A percentile compares a stretch with the other conserved stretches of the same genome.
These are phyloP conservation scores for Leptothorax acervorum DNA, from an alignment of 2,888 invertebrate species.

Conservation along the genomic window DNA sequence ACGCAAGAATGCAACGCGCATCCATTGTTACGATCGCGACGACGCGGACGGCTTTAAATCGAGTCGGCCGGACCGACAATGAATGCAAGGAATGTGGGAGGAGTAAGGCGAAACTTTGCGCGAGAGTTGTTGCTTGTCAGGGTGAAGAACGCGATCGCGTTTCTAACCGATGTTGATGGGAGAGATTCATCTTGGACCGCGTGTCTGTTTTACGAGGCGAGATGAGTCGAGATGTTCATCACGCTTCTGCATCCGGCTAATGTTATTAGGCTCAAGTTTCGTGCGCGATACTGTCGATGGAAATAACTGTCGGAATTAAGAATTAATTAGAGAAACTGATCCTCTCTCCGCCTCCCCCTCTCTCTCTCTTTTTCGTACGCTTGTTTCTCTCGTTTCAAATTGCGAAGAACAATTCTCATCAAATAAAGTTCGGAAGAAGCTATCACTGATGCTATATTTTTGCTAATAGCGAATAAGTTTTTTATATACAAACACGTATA, in stretches of 20 bases:
- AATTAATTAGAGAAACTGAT: slow-evolving; percentile 37
- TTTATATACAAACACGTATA: neutral
- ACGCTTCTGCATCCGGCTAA: slow-evolving; percentile 1
- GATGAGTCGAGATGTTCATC: slow-evolving; percentile 23
- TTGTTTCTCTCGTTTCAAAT: neutral
- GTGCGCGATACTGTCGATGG: slow-evolving; percentile 30
- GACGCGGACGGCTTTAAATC: neutral
- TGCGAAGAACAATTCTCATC: neutral
- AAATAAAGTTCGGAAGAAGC: neutral
- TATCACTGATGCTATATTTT: neutral
- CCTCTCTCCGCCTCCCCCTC: too few relatives aligned
- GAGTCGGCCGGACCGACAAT: neutral
- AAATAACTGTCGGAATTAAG: slow-evolving; percentile 27
- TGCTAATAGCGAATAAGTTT: neutral
- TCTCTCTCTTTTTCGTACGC: neutral
- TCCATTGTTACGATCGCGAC: slow-evolving; percentile 13
- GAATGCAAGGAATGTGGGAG: neutral
- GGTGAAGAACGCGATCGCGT: slow-evolving; percentile 43
- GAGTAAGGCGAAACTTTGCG: neutral
- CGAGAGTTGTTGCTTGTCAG: neutral
- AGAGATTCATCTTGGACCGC: slow-evolving; percentile 28
- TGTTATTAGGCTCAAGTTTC: slow-evolving; percentile 41
- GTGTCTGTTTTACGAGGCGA: neutral
- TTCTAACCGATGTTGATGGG: slow-evolving; percentile 25
- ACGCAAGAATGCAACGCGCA: slow-evolving; percentile 1